A percentile compares a stretch with the other conserved stretches of the same genome.
These are phyloP conservation scores for Hippocampus abdominalis DNA, from an alignment of 2,113 vertebrate genomes.

Conservation along the genomic window DNA sequence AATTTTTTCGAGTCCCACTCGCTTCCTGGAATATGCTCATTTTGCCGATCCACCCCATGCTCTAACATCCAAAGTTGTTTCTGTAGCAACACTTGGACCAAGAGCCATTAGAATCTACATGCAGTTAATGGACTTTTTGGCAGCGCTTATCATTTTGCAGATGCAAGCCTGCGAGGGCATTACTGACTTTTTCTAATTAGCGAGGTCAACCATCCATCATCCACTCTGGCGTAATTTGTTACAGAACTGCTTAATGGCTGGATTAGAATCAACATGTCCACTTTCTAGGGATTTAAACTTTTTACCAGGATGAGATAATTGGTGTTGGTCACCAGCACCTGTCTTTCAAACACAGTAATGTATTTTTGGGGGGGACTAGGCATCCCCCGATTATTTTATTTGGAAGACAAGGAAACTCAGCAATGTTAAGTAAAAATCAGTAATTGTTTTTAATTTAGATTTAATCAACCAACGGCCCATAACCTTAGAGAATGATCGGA, in stretches of 20 bases:
- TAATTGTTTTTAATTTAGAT: not conserved
- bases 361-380: not conserved
- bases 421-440: not conserved
- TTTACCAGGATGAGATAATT: not conserved
- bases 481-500: no score
- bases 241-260: constrained; percentile 24
- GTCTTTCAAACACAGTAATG: not conserved
- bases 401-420: not conserved
- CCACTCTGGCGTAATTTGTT: constrained; percentile 4
- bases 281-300: not conserved
- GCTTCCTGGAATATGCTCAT: constrained; percentile 27
- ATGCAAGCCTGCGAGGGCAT: constrained; percentile 8
- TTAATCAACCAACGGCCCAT: no score
- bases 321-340: not conserved
- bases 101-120: constrained; percentile 43
- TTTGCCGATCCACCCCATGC: constrained; percentile 10
- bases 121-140: constrained; percentile 69
- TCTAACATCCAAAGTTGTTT: constrained; percentile 48
- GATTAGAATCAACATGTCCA: not conserved
- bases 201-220: constrained; percentile 47
- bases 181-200: constrained; percentile 27
- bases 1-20: constrained; percentile 28
- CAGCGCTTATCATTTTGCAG: constrained; percentile 50
- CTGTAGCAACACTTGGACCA: constrained; percentile 38
- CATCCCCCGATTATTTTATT: not conserved